Conservation (phyloP, 1,140 invertebrate genomes). For the Lethocerus indicus region DNA sequence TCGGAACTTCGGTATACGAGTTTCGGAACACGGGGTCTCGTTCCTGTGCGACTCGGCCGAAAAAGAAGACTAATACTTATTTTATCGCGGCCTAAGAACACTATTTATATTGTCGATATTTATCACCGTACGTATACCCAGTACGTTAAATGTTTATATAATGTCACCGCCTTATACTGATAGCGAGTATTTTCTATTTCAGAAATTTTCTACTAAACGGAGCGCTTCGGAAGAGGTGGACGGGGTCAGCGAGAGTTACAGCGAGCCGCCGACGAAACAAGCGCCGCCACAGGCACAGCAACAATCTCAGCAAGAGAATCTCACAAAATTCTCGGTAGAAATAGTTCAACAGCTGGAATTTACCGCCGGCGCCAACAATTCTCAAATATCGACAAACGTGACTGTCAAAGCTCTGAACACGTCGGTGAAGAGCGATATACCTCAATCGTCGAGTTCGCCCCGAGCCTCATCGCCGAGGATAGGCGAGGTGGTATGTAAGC, state of each 20-base stretch:
- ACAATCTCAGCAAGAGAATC: conserved; percentile 28
- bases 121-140: too few relatives aligned
- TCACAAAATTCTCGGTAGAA: conserved; percentile 74
- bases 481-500: conserved; percentile 59
- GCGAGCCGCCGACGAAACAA: conserved; percentile 3
- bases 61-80: too few relatives aligned
- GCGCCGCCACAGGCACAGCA: conserved; percentile 11
- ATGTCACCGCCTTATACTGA: background rate
- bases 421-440: conserved; percentile 46
- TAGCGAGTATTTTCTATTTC: conserved; percentile 1
- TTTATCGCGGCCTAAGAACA: too few relatives aligned
- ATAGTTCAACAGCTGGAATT: conserved; percentile 81
- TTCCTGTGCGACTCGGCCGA: too few relatives aligned
- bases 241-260: conserved; percentile 9
- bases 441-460: conserved; percentile 9
- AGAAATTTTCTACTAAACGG: conserved; percentile 14
- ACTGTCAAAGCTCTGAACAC: conserved; percentile 76
- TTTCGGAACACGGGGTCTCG: too few relatives aligned
- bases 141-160: background rate
- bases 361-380: conserved; percentile 61
- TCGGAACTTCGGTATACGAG: too few relatives aligned
- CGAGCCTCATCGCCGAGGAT: conserved; percentile 3
- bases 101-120: too few relatives aligned
- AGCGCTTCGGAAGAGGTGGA: conserved; percentile 15
- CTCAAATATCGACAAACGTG: conserved; percentile 83